These are phyloP conservation scores for Acholoe squamosa DNA, from an alignment of 2,888 invertebrate species.

Conservation along the genomic window DNA sequence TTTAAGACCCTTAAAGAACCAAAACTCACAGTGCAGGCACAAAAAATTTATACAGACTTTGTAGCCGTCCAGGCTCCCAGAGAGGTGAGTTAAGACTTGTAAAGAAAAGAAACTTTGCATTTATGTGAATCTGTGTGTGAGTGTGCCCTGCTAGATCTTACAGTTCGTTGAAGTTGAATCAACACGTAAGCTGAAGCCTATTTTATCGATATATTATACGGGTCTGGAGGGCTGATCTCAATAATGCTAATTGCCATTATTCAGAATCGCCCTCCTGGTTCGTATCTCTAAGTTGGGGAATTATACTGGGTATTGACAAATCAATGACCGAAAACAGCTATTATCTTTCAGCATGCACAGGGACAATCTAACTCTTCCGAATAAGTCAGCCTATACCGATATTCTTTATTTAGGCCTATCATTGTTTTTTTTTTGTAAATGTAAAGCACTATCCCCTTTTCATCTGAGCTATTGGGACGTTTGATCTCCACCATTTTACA, in stretches of 20 bases:
- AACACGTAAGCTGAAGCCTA: not conserved
- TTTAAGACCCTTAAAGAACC: constrained; percentile 81
- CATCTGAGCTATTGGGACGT: too few relatives aligned
- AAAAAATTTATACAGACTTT: constrained; percentile 85
- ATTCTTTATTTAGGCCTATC: too few relatives aligned
- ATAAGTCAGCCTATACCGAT: too few relatives aligned
- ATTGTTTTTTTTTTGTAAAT: too few relatives aligned
- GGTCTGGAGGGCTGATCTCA: not conserved
- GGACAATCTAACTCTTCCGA: too few relatives aligned
- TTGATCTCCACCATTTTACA: too few relatives aligned
- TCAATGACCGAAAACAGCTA: too few relatives aligned
- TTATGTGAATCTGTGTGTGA: not conserved
- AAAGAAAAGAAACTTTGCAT: not conserved
- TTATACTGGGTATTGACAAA: too few relatives aligned
- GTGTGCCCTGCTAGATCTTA: not conserved
- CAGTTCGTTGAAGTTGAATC: not conserved
- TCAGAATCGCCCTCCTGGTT: not conserved
- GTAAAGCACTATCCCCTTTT: too few relatives aligned
- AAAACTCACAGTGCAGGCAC: constrained; percentile 83
- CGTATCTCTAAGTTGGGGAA: too few relatives aligned
- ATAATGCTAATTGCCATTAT: not conserved
- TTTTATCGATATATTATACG: not conserved
- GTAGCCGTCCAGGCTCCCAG: constrained; percentile 85
- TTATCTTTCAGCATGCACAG: too few relatives aligned
- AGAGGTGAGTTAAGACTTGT: constrained; percentile 82